Percentiles rank a stretch among this genome's conserved stretches.
phyloP scores from a whole-genome alignment of 2,888 invertebrate species.

The Drosophila stalkeri region DNA sequence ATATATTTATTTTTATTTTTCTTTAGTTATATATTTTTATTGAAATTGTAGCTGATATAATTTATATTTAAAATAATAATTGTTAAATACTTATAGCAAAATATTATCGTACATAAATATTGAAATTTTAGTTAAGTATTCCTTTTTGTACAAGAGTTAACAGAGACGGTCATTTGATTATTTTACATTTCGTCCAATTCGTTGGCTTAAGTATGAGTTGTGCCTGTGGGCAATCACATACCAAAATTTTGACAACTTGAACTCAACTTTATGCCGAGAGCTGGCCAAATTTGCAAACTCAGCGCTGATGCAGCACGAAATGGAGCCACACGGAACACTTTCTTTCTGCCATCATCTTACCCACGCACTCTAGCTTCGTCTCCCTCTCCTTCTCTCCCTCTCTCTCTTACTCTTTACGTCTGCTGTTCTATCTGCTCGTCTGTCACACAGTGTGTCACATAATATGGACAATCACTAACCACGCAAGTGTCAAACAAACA shows the following conservation, averaged over 20 bases:
- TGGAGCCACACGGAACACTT: conserved; percentile 33
- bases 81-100: too few species aligned
- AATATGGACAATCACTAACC: conserved; percentile 75
- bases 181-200: too few species aligned
- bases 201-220: not conserved
- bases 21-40: too few species aligned
- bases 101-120: not conserved
- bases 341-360: not conserved
- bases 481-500: conserved; percentile 76
- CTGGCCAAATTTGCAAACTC: conserved; percentile 52
- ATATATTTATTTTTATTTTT: too few species aligned
- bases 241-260: conserved; percentile 49
- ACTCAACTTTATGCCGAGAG: conserved; percentile 42
- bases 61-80: too few species aligned
- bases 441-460: conserved; percentile 64
- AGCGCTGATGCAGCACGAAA: conserved; percentile 56
- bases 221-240: conserved; percentile 35
- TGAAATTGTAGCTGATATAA: not conserved
- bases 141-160: not conserved
- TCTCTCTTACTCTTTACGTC: not conserved
- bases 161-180: too few species aligned
- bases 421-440: conserved; percentile 40
- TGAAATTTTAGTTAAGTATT: not conserved
- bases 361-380: not conserved
- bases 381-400: not conserved